Conservation (phyloP, 1,140 invertebrate genomes). For the Zophobas morio region DNA sequence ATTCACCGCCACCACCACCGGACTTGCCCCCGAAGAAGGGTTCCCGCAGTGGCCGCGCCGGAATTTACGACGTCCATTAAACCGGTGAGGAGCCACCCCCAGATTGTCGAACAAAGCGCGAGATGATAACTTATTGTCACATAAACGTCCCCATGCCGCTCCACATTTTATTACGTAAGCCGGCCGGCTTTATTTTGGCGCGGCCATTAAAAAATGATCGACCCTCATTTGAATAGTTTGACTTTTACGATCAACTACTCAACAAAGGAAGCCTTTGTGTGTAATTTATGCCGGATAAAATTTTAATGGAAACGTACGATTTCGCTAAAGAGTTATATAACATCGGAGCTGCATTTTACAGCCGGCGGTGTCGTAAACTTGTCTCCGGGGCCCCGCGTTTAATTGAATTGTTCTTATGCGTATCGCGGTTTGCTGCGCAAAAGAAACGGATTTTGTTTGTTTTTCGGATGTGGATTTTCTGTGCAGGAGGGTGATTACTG, state of each 20-base stretch:
- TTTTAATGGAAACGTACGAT: constrained; percentile 49
- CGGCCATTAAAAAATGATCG: constrained; percentile 54
- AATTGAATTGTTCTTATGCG: constrained; percentile 25
- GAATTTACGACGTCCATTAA: constrained; percentile 56
- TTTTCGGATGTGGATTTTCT: too few species aligned
- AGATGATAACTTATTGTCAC: constrained; percentile 56
- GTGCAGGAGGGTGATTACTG: too few species aligned
- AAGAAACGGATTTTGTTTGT: too few species aligned
- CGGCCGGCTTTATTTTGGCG: constrained; percentile 47
- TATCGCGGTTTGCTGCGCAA: neutral
- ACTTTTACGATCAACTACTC: constrained; percentile 49
- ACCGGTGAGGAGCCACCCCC: constrained; percentile 51
- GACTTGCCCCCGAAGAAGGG: constrained; percentile 21
- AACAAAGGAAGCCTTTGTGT: constrained; percentile 46
- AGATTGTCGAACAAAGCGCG: constrained; percentile 55
- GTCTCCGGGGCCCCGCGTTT: neutral
- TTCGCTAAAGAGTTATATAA: constrained; percentile 48
- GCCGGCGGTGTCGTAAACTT: constrained; percentile 32
- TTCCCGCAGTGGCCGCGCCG: constrained; percentile 37
- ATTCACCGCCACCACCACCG: neutral
- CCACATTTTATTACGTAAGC: constrained; percentile 52
- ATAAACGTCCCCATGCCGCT: constrained; percentile 51
- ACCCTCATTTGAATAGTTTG: constrained; percentile 45
- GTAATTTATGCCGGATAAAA: constrained; percentile 53
- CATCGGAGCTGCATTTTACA: constrained; percentile 39